Base-by-base conservation (phyloP, 2,797 vertebrate genomes). In the Melanotaenia pygmaea region DNA sequence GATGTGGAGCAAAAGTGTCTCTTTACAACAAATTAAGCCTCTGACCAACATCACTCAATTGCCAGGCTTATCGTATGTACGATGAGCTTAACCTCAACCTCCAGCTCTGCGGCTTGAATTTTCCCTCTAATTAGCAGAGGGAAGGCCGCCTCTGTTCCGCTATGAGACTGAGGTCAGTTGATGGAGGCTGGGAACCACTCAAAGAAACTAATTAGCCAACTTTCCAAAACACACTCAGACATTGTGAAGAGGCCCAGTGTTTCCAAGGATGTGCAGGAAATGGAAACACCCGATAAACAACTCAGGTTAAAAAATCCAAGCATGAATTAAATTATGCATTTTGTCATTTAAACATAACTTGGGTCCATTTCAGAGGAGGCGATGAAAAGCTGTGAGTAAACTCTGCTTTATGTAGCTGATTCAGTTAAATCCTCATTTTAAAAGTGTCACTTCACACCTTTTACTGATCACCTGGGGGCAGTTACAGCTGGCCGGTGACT, bases 51-150 rank as follows among this genome's bases (percentile, higher is more conserved):
- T 85, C 34, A 18, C 83, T 89, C 77, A 87, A 82, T 85, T 89
- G 77, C 62, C 74, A 37, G 81, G 82, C 86, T 92, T 92, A 93
- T 88, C 77, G 22, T 69, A 63, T 85, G 76, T 62, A 74, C 47
- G 81, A 77, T 62, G 87, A 83, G 90, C 83, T 93, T 91, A 89
- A 89, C 89, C 90, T 82, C 85, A 80, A 86, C 86, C 83, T 76
- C 80, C 60, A 56, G 70, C 84, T 69, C 83, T 24, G 84, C 40
- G 28, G 77, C 79, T 78, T 68, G 74, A 86, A 60, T 77, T 85
- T 79, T 81, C 77, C 78, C 67, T 74, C 83, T 92, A 90, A 94
- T 94, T 90, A 93, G 83, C 63, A 2, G 64, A 73, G 77, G 70
- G 67, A 54, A 80, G 72, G 68, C 74, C 53, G 72, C 59, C 74